Evolutionary conservation across 2,797 vertebrate genomes (phyloP).

Genomic region (Argentina silus): DNA sequence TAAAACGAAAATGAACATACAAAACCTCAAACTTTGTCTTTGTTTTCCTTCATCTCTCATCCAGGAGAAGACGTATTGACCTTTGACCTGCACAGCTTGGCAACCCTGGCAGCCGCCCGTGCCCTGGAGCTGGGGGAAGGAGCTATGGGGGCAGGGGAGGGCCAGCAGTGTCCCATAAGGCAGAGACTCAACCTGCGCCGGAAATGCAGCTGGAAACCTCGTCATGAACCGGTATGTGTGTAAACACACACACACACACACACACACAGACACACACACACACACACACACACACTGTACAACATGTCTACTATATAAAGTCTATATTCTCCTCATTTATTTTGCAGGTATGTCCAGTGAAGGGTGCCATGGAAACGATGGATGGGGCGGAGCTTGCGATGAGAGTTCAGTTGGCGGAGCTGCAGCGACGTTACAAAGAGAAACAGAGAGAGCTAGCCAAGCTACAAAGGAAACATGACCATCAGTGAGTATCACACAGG

Average conservation of each 20-base stretch:
- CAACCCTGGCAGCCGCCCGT: conserved; percentile 90
- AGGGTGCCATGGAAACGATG: conserved; percentile 91
- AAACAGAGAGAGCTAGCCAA: conserved; percentile 95
- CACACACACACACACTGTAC: background rate
- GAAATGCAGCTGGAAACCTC: conserved; percentile 93
- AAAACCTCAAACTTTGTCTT: background rate
- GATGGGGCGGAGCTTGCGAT: conserved; percentile 93
- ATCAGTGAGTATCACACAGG: conserved; percentile 81
- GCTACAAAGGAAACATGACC: conserved; percentile 92
- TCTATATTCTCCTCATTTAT: background rate
- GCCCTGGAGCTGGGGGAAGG: conserved; percentile 84
- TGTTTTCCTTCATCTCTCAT: conserved; percentile 35
- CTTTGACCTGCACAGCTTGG: conserved; percentile 92
- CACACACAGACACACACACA: conserved; percentile 29
- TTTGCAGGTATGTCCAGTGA: conserved; percentile 91
- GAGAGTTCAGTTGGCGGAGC: conserved; percentile 91
- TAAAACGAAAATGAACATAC: background rate
- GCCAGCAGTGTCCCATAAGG: conserved; percentile 74
- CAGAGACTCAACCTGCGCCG: conserved; percentile 85
- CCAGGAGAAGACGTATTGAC: conserved; percentile 84
- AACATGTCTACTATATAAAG: conserved; percentile 19
- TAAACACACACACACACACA: conserved; percentile 3
- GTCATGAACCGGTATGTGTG: conserved; percentile 87
- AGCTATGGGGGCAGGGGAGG: conserved; percentile 43
- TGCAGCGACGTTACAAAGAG: conserved; percentile 95